Conservation (phyloP, 2,797 vertebrate species). For the Ptychadena robeensis region DNA sequence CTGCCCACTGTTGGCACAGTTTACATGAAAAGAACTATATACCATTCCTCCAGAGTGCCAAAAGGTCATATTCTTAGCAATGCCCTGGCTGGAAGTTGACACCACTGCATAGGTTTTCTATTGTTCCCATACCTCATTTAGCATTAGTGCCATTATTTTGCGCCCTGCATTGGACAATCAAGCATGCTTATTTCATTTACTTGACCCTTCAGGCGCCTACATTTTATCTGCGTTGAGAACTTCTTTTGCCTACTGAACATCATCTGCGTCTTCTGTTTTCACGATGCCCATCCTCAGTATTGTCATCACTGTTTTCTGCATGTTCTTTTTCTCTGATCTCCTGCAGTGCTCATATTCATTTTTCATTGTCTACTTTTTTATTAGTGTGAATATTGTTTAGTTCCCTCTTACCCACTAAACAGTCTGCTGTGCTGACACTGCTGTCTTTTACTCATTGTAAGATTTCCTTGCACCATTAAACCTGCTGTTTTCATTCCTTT, state of each 20-base stretch:
- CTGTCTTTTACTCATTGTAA: not conserved
- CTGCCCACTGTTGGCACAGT: too few species aligned
- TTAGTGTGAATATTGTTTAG: not conserved
- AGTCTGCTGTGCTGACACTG: not conserved
- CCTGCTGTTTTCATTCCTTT: not conserved
- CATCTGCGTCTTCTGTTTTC: not conserved
- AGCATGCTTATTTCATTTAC: not conserved
- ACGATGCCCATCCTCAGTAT: not conserved
- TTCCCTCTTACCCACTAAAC: not conserved
- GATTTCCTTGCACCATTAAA: not conserved
- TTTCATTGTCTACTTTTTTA: slow-evolving; percentile 2
- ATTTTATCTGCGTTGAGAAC: not conserved
- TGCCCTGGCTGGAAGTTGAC: not conserved
- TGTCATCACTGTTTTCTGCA: not conserved
- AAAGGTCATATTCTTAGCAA: too few species aligned
- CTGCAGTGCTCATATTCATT: not conserved
- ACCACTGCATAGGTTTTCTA: not conserved
- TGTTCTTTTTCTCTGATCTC: not conserved
- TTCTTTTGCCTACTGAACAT: not conserved
- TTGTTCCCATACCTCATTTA: not conserved
- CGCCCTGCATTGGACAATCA: not conserved
- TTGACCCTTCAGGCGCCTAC: not conserved
- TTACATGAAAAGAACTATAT: too few species aligned
- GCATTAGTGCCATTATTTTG: not conserved
- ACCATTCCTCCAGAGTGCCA: too few species aligned